Evolutionary conservation across 2,797 vertebrate genomes (phyloP).

Genomic region (Fundulus diaphanus): DNA sequence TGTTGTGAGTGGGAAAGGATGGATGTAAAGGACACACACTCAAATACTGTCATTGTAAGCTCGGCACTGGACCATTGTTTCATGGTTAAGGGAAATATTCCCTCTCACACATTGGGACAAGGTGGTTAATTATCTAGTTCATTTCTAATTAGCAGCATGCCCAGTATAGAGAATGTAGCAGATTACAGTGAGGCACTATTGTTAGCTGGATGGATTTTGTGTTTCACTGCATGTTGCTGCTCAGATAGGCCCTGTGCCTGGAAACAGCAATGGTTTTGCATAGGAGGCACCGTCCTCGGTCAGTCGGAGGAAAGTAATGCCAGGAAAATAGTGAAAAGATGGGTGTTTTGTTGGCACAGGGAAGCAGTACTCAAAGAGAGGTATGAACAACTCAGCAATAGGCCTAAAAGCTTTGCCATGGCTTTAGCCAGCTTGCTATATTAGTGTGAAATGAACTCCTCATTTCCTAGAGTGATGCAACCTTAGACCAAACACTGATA

Average conservation of each 20-base stretch:
- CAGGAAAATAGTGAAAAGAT: constrained; percentile 57
- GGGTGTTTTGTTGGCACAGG: constrained; percentile 59
- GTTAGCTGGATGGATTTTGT: constrained; percentile 62
- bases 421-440: constrained; percentile 23
- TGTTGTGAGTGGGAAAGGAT: constrained; percentile 44
- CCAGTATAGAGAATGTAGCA: constrained; percentile 47
- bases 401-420: constrained; percentile 16
- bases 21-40: constrained; percentile 12
- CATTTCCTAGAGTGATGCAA: constrained; percentile 11
- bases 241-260: constrained; percentile 69
- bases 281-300: constrained; percentile 52
- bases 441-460: constrained; percentile 2
- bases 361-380: constrained; percentile 27
- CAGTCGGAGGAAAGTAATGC: constrained; percentile 43
- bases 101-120: constrained; percentile 65
- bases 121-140: constrained; percentile 72
- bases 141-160: constrained; percentile 73
- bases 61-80: constrained; percentile 49
- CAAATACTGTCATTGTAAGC: constrained; percentile 43
- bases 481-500: constrained; percentile 1
- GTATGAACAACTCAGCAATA: constrained; percentile 25
- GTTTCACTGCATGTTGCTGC: constrained; percentile 55
- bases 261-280: constrained; percentile 47
- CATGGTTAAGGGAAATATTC: constrained; percentile 50
- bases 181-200: constrained; percentile 50